phyloP scores from a whole-genome alignment of 2,888 invertebrate genomes.

The Drosophila formosana region DNA sequence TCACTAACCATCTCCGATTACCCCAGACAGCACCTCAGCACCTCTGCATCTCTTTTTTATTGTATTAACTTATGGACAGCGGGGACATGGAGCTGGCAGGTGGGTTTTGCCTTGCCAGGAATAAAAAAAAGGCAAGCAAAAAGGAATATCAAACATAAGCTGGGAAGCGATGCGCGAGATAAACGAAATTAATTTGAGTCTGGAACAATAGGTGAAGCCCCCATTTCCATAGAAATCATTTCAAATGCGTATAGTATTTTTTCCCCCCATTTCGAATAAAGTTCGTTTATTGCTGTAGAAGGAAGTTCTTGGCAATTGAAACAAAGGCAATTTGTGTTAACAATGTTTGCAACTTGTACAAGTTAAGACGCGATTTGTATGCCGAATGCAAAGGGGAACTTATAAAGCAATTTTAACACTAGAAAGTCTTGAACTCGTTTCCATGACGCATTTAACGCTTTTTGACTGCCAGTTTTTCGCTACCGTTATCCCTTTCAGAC shows the following conservation, averaged over 20 bases:
- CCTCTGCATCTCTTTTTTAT: constrained; percentile 28
- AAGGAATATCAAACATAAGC: constrained; percentile 8
- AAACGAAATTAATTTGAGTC: constrained; percentile 32
- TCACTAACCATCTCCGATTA: constrained; percentile 66
- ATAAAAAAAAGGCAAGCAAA: not conserved
- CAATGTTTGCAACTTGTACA: constrained; percentile 17
- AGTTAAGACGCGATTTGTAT: constrained; percentile 57
- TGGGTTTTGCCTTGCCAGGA: constrained; percentile 10
- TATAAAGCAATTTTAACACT: constrained; percentile 52
- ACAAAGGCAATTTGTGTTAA: constrained; percentile 39
- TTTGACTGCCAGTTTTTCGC: not conserved
- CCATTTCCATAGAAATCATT: constrained; percentile 37
- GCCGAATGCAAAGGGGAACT: constrained; percentile 25
- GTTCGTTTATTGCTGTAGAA: constrained; percentile 23
- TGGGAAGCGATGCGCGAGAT: constrained; percentile 20
- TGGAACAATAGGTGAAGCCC: constrained; percentile 27
- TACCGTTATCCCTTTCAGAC: not conserved
- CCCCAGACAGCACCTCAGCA: constrained; percentile 64
- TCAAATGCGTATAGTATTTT: constrained; percentile 27
- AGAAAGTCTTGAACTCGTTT: not conserved
- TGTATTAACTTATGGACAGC: constrained; percentile 6
- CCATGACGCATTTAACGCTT: not conserved
- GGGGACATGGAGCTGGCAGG: constrained; percentile 23
- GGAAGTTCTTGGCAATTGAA: constrained; percentile 58
- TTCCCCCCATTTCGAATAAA: not conserved